These are phyloP conservation scores for Atherinomorus stipes DNA, from an alignment of 2,113 vertebrate genomes.

Conservation along the genomic window DNA sequence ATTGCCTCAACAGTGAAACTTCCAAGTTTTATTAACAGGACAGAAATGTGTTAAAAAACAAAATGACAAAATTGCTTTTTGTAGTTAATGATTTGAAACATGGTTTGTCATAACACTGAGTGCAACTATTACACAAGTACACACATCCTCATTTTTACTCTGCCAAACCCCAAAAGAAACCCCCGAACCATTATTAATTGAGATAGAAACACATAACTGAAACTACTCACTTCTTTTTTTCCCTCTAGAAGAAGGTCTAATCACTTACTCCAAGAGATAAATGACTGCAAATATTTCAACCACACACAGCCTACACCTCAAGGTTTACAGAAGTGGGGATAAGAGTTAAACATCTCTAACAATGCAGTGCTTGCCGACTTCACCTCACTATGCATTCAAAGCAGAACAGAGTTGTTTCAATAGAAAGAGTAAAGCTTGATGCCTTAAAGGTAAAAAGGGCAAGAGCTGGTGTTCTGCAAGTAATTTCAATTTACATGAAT, in stretches of 20 bases:
- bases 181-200: slow-evolving; percentile 43
- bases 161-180: slow-evolving; percentile 37
- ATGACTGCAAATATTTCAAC: slow-evolving; percentile 17
- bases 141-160: slow-evolving; percentile 63
- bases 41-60: background rate
- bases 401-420: background rate
- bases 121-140: background rate
- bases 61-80: slow-evolving; percentile 3
- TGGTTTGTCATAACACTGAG: slow-evolving; percentile 2
- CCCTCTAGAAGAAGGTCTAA: slow-evolving; percentile 48
- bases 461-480: background rate
- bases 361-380: background rate
- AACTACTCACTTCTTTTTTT: slow-evolving; percentile 40
- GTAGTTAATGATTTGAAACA: background rate
- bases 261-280: slow-evolving; percentile 25
- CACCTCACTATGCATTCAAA: background rate
- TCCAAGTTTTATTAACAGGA: background rate
- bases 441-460: background rate
- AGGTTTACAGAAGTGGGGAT: slow-evolving; percentile 27
- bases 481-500: slow-evolving; percentile 6
- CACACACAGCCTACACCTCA: background rate
- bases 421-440: background rate
- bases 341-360: background rate
- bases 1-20: background rate
- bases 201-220: slow-evolving; percentile 34